Conservation (phyloP, 1,140 invertebrate genomes). For the Drosophila repletoides region DNA sequence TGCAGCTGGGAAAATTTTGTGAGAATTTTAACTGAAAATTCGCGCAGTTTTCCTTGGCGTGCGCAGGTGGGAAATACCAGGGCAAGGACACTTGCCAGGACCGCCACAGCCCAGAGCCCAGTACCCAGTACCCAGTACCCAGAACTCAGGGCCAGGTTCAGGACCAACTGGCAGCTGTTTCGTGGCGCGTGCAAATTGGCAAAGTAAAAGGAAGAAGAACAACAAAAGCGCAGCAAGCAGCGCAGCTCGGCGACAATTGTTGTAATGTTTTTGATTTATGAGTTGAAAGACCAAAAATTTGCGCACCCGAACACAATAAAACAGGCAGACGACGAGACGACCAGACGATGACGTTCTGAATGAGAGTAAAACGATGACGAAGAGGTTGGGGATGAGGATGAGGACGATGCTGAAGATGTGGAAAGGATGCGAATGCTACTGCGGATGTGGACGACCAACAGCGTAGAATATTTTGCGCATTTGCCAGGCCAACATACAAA, state of each 20-base stretch:
- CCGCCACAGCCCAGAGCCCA: neutral
- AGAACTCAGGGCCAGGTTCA: neutral
- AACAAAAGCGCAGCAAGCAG: slow-evolving; percentile 57
- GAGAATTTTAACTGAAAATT: neutral
- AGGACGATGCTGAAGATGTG: neutral
- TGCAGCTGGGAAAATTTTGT: slow-evolving; percentile 23
- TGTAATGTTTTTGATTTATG: slow-evolving; percentile 79
- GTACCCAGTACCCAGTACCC: neutral
- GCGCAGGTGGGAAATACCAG: slow-evolving; percentile 46
- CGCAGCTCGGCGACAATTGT: slow-evolving; percentile 64
- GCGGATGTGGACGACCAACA: slow-evolving; percentile 27
- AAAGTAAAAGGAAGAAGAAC: slow-evolving; percentile 3
- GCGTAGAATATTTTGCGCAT: slow-evolving; percentile 65
- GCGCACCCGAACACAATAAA: slow-evolving; percentile 61
- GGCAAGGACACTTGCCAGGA: slow-evolving; percentile 30
- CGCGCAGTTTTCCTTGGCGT: neutral
- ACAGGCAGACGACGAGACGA: slow-evolving; percentile 28
- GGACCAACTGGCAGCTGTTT: slow-evolving; percentile 54
- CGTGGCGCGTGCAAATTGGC: slow-evolving; percentile 64
- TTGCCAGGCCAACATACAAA: slow-evolving; percentile 17
- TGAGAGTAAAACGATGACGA: neutral
- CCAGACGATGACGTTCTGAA: slow-evolving; percentile 34
- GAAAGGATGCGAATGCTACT: neutral
- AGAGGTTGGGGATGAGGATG: neutral
- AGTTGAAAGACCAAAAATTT: slow-evolving; percentile 67